Base-by-base conservation (phyloP, 2,888 invertebrate genomes). In the Cephus pulcher region DNA sequence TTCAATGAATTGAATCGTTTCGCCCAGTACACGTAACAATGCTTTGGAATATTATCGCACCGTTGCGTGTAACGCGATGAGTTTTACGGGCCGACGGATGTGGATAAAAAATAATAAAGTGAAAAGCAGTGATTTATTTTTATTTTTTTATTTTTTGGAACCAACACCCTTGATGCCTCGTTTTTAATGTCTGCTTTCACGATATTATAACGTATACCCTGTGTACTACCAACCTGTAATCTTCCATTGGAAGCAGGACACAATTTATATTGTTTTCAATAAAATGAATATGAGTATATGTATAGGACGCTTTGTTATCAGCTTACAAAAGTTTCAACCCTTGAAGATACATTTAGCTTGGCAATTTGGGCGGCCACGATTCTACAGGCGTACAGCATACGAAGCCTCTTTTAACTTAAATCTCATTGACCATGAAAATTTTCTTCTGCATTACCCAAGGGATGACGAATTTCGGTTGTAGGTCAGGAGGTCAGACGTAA, bases 1-100 rank as follows among this genome's bases (percentile, higher is more conserved):
- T 71, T 34, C 32, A 71, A 71, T 71, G 71, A 33, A 71, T 71
- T 71, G 32, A 71, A 71, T 23, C 30, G 71, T 33, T 32, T 71
- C 71, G 12, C 71, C 12, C 71, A 34, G 71, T 15, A 71, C 32
- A 23, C 1, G 33, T 32, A 34, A 71, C 71, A 71, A 71, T 71
- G 71, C 71, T 71, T 12, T 71, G 32, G 71, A 71, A 71, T 71
- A 9, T 32, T 71, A 34, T 34, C 71, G 56, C 23, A 56, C 56
- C 56, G 23, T 56, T 56, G 15, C 56, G 56, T 23, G 56, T 56
- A 56, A 56, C 23, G 23, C 56, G 56, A 56, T 56, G 40, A 40
- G 56, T 56, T 56, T 56, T 56, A 23, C 56, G 9, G 23, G 9
- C 23, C 23, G 23, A 56, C 23, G 56, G 23, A 56, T 9, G 9